A percentile compares a stretch with the other conserved stretches of the same genome.
Evolutionary conservation across 1,140 invertebrate species (phyloP).

Genomic region (Galleria mellonella): DNA sequence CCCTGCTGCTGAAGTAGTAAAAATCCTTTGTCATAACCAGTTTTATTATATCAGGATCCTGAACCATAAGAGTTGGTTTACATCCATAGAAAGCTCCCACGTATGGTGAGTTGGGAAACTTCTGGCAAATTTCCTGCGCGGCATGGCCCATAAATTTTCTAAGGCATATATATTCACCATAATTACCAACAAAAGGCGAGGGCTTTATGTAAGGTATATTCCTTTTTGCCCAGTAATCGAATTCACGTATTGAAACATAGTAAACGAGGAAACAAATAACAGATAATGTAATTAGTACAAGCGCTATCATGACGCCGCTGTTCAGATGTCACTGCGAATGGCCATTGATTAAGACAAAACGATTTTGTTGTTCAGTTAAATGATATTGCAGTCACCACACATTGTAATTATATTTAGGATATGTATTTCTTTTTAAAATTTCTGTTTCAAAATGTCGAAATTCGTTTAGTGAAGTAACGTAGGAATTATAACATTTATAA

Average conservation of each 20-base stretch:
- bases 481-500: too few relatives aligned
- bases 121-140: slow-evolving; percentile 23
- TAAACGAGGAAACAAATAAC: background rate
- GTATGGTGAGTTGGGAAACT: slow-evolving; percentile 41
- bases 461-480: too few relatives aligned
- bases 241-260: slow-evolving; percentile 14
- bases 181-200: slow-evolving; percentile 48
- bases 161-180: slow-evolving; percentile 35
- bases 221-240: slow-evolving; percentile 50
- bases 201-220: slow-evolving; percentile 46
- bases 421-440: too few relatives aligned
- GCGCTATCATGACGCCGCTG: background rate
- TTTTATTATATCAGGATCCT: slow-evolving; percentile 68
- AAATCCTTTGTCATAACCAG: slow-evolving; percentile 69
- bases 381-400: too few relatives aligned
- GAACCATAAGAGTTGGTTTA: slow-evolving; percentile 54
- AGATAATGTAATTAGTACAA: background rate
- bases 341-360: too few relatives aligned
- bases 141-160: slow-evolving; percentile 21
- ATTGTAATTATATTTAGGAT: too few relatives aligned
- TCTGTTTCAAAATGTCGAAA: too few relatives aligned
- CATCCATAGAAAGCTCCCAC: slow-evolving; percentile 57
- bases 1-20: slow-evolving; percentile 67
- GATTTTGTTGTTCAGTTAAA: too few relatives aligned
- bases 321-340: background rate